Evolutionary conservation across 2,113 vertebrate genomes (phyloP).

Genomic region (Osmerus eperlanus): DNA sequence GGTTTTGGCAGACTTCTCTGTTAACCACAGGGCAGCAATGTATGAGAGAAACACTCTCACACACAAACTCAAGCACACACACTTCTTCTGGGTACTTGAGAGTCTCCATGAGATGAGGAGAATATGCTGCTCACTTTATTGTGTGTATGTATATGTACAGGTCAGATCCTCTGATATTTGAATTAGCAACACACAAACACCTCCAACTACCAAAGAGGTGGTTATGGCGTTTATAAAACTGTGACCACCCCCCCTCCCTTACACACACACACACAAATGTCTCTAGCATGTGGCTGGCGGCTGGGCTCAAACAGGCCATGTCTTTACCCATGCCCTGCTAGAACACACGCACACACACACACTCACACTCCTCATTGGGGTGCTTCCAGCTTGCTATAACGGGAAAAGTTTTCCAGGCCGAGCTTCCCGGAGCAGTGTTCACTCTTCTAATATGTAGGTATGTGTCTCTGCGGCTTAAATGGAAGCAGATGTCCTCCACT

Average conservation of each 20-base stretch:
- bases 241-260: too few species aligned
- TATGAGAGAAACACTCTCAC: slow-evolving; percentile 35
- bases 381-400: slow-evolving; percentile 57
- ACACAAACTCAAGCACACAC: slow-evolving; percentile 17
- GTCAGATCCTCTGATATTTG: too few species aligned
- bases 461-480: slow-evolving; percentile 72
- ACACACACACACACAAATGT: slow-evolving; percentile 23
- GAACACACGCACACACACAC: slow-evolving; percentile 39
- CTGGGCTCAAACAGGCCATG: slow-evolving; percentile 37
- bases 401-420: slow-evolving; percentile 60
- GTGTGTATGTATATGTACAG: too few species aligned
- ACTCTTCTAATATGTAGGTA: slow-evolving; percentile 65
- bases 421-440: slow-evolving; percentile 45
- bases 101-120: too few species aligned
- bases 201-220: too few species aligned
- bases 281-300: slow-evolving; percentile 40
- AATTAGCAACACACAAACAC: too few species aligned
- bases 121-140: too few species aligned
- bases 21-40: slow-evolving; percentile 53
- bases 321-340: slow-evolving; percentile 41
- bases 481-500: slow-evolving; percentile 71
- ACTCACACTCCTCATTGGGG: slow-evolving; percentile 28
- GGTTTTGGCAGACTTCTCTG: slow-evolving; percentile 32
- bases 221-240: slow-evolving; percentile 28
- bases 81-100: background rate